Base-by-base conservation (phyloP, 2,113 vertebrate species). In the Peucedramus taeniatus region DNA sequence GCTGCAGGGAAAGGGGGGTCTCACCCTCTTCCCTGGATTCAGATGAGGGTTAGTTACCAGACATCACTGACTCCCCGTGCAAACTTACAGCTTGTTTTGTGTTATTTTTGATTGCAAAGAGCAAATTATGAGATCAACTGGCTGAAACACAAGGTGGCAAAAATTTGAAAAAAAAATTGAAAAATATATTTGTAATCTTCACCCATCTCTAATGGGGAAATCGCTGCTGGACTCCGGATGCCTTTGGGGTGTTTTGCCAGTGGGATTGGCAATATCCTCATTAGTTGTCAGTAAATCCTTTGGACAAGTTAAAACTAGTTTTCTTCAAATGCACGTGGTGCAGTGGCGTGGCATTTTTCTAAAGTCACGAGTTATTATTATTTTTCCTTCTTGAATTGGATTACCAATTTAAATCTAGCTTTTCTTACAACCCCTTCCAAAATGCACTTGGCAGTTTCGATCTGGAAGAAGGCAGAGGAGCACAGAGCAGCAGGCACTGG, bases 1-100 rank as follows among this genome's bases (percentile, higher is more conserved):
- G 30, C 37, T 13, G 0, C 28, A 0, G 0, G 57, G 16, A 11
- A 28, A 49, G 6, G 26, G 44, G 13, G 39, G 3, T 71, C 33
- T 87, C 27, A 31, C 21, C 33, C 30, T 20, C 17, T 79, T 90
- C 42, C 42, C 42, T 94, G 70, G 10, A 14, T 90, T 23, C 0
- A 0, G 11, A 5, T 50, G 20, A 45, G 14, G 33, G 17, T 71
- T 83, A 22, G 44, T 37, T 51, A 61, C 44, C 6, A 10, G 54
- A 4, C n/a, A 40, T 53, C 50, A 7, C 28, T 23, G 28, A 30
- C 23, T 64, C 21, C 31, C 11, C 24, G 0, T 13, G 14, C 31
- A 57, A 3, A 49, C 45, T 61, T 2, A 0, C 22, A n/a, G 33
- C 37, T 91, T 51, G 18, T 76, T 91, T 50, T 30, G 8, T 50